Percentiles rank a stretch among this genome's conserved stretches.
These are phyloP conservation scores for Nudaria mundana DNA, from an alignment of 2,888 invertebrate genomes.

Conservation along the genomic window DNA sequence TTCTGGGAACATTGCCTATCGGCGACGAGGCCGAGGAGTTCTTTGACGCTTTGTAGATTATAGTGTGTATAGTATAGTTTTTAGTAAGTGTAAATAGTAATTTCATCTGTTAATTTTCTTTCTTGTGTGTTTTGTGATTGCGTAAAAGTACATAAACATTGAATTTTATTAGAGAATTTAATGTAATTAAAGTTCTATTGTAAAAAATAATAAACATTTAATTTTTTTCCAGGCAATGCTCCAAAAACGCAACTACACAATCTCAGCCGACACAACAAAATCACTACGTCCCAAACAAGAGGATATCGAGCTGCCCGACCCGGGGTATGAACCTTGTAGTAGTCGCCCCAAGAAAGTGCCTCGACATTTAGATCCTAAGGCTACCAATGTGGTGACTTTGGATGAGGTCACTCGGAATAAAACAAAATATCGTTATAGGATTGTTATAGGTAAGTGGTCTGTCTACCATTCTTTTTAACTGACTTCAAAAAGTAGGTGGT, in stretches of 20 bases:
- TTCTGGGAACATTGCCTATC: too few species aligned
- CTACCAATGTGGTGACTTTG: constrained; percentile 62
- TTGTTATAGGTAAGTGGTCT: constrained; percentile 72
- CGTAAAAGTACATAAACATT: too few species aligned
- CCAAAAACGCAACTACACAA: constrained; percentile 62
- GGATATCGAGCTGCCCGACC: constrained; percentile 17
- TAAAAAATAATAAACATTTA: too few species aligned
- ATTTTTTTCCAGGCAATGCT: constrained; percentile 61
- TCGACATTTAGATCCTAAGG: constrained; percentile 63
- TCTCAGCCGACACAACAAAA: constrained; percentile 59
- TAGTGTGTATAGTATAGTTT: too few species aligned
- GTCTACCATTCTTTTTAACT: too few species aligned
- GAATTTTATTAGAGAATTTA: background rate
- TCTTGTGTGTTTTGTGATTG: too few species aligned
- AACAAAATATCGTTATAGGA: constrained; percentile 76
- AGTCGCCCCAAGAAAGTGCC: constrained; percentile 52
- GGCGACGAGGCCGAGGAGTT: too few species aligned
- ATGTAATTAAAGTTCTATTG: too few species aligned
- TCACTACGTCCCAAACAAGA: constrained; percentile 48
- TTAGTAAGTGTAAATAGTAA: too few species aligned
- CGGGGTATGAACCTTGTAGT: constrained; percentile 22
- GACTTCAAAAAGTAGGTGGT: too few species aligned
- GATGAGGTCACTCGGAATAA: constrained; percentile 77
- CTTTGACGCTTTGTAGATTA: too few species aligned
- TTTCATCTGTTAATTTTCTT: too few species aligned